Percentiles rank a stretch among this genome's conserved stretches.
Evolutionary conservation across 2,888 invertebrate species (phyloP).

Genomic region (Cenopis cana): DNA sequence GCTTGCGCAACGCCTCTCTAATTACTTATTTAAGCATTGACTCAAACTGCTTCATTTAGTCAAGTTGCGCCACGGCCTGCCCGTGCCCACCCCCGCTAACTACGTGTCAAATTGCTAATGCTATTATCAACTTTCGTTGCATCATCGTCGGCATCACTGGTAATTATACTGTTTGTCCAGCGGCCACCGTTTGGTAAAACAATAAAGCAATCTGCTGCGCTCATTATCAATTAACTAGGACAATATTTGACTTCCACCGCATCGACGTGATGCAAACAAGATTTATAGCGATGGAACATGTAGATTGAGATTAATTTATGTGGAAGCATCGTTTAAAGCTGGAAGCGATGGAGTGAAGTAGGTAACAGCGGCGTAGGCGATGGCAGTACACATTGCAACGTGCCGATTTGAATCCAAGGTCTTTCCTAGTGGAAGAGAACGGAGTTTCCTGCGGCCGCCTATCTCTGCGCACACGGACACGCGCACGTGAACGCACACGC

Average conservation of each 20-base stretch:
- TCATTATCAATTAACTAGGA: slow-evolving; percentile 68
- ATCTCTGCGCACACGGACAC: slow-evolving; percentile 81
- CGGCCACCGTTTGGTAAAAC: slow-evolving; percentile 67
- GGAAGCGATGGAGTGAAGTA: slow-evolving; percentile 69
- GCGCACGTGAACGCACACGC: slow-evolving; percentile 79
- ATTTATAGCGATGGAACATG: slow-evolving; percentile 46
- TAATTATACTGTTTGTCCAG: slow-evolving; percentile 72
- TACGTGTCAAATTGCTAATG: slow-evolving; percentile 81
- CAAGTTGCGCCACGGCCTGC: slow-evolving; percentile 59
- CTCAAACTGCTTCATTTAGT: slow-evolving; percentile 64
- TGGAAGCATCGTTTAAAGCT: slow-evolving; percentile 73
- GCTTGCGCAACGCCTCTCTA: slow-evolving; percentile 52
- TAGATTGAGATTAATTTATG: slow-evolving; percentile 54
- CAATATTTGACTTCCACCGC: slow-evolving; percentile 58
- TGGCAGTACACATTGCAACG: slow-evolving; percentile 84
- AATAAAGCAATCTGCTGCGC: slow-evolving; percentile 73
- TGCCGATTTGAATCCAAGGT: slow-evolving; percentile 84
- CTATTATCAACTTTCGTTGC: slow-evolving; percentile 82
- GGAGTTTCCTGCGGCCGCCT: slow-evolving; percentile 85
- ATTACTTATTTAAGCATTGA: slow-evolving; percentile 66
- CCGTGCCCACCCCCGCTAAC: slow-evolving; percentile 72
- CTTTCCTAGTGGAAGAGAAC: slow-evolving; percentile 86
- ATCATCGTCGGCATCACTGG: slow-evolving; percentile 69
- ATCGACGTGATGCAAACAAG: slow-evolving; percentile 46
- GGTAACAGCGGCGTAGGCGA: slow-evolving; percentile 82